Conservation (phyloP, 2,797 vertebrate genomes). For the Melanogrammus aeglefinus region DNA sequence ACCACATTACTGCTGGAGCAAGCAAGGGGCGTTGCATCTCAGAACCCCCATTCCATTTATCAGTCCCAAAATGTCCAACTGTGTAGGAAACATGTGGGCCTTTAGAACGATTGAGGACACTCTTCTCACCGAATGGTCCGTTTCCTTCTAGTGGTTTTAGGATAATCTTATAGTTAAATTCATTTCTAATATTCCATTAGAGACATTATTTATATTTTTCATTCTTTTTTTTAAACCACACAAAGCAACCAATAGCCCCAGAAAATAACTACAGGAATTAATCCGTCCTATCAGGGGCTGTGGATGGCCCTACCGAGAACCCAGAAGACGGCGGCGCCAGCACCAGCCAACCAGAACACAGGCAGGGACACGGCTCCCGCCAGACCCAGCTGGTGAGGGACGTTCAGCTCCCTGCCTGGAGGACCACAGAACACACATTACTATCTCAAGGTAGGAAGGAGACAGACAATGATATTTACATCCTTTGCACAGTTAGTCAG, state of each 20-base stretch:
- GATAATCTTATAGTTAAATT: neutral
- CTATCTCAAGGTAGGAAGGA: neutral
- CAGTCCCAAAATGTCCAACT: neutral
- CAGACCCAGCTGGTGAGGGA: conserved; percentile 84
- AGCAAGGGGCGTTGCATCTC: neutral
- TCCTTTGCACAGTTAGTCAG: neutral
- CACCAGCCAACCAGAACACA: conserved; percentile 91
- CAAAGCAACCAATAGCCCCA: neutral
- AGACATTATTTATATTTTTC: neutral
- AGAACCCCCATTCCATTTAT: neutral
- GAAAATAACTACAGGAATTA: neutral
- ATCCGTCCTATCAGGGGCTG: neutral
- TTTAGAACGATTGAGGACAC: neutral
- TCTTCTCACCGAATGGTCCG: no score
- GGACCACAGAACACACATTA: neutral
- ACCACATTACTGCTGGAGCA: neutral
- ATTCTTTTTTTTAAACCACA: neutral
- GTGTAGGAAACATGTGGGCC: neutral
- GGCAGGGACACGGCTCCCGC: conserved; percentile 85
- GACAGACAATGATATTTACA: neutral
- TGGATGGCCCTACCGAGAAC: conserved; percentile 77
- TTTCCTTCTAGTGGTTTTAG: neutral
- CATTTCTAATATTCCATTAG: neutral
- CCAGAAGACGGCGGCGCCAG: conserved; percentile 90
- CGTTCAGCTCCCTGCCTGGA: conserved; percentile 81